These are phyloP conservation scores for Tiliqua scincoides DNA, from an alignment of 2,113 vertebrate species.

Conservation along the genomic window DNA sequence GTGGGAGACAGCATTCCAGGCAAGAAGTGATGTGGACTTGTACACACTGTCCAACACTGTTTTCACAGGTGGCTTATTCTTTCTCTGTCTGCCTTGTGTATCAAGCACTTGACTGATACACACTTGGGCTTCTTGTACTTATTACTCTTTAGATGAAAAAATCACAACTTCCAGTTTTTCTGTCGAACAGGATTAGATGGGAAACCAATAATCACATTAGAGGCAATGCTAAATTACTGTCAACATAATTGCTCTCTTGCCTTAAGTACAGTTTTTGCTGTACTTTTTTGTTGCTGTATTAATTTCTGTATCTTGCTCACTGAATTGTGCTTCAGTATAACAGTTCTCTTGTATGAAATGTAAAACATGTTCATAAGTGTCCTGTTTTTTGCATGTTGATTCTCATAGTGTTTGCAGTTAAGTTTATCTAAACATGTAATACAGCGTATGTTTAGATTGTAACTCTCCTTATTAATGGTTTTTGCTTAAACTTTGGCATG, in stretches of 20 bases:
- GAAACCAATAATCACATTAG: slow-evolving; percentile 37
- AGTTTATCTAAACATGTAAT: slow-evolving; percentile 30
- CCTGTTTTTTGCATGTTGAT: slow-evolving; percentile 53
- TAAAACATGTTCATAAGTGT: slow-evolving; percentile 34
- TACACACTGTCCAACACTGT: background rate
- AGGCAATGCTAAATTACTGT: slow-evolving; percentile 55
- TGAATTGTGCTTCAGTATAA: slow-evolving; percentile 43
- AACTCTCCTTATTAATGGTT: slow-evolving; percentile 23
- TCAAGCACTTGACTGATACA: slow-evolving; percentile 40
- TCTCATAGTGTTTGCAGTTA: slow-evolving; percentile 22
- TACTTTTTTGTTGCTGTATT: slow-evolving; percentile 39
- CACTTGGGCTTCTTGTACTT: slow-evolving; percentile 20
- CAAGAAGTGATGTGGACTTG: background rate
- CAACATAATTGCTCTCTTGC: slow-evolving; percentile 25
- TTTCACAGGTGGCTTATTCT: background rate
- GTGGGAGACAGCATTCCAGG: background rate
- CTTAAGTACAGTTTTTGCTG: slow-evolving; percentile 29
- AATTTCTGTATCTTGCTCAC: slow-evolving; percentile 41
- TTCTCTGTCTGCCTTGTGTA: slow-evolving; percentile 7
- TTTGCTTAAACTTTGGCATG: slow-evolving; percentile 64
- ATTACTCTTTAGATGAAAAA: slow-evolving; percentile 39
- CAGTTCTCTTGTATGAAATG: slow-evolving; percentile 24
- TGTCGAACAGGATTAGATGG: no score
- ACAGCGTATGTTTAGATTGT: slow-evolving; percentile 27
- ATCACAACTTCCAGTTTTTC: no score